phyloP scores from a whole-genome alignment of 2,888 invertebrate species.

The Epicampocera succincta region DNA sequence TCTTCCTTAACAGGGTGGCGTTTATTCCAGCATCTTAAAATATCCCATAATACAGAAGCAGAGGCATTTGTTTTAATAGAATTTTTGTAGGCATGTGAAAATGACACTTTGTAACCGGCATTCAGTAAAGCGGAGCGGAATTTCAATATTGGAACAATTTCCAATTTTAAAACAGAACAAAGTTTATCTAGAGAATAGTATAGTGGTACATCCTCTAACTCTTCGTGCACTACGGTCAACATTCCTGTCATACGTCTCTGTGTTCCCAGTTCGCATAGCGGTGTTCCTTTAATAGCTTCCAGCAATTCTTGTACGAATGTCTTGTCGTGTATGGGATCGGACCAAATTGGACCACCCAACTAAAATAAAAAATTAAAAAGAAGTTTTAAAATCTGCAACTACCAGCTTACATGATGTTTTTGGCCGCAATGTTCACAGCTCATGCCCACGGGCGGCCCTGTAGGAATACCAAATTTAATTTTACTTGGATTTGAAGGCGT shows the following conservation, averaged over 20 bases:
- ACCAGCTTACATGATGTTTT: slow-evolving; percentile 86
- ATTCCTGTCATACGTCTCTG: slow-evolving; percentile 90
- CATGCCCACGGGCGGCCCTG: slow-evolving; percentile 86
- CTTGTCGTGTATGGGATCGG: slow-evolving; percentile 90
- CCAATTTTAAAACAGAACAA: slow-evolving; percentile 87
- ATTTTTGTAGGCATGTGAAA: slow-evolving; percentile 93
- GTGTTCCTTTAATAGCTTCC: slow-evolving; percentile 81
- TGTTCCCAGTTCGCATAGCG: slow-evolving; percentile 84
- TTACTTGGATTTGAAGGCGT: slow-evolving; percentile 84
- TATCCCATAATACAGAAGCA: slow-evolving; percentile 92
- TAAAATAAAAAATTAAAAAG: slow-evolving; percentile 77
- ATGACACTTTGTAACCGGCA: slow-evolving; percentile 94
- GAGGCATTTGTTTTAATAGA: slow-evolving; percentile 98
- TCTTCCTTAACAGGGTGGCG: slow-evolving; percentile 86
- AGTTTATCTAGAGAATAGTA: slow-evolving; percentile 93
- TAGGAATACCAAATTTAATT: slow-evolving; percentile 86
- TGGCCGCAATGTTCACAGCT: slow-evolving; percentile 90
- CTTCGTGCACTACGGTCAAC: slow-evolving; percentile 90
- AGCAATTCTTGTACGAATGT: slow-evolving; percentile 89
- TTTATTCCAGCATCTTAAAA: slow-evolving; percentile 91
- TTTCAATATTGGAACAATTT: slow-evolving; percentile 86
- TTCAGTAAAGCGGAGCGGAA: slow-evolving; percentile 93
- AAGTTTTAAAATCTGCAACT: not conserved
- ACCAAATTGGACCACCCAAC: slow-evolving; percentile 98
- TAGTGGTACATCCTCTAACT: slow-evolving; percentile 91